Evolutionary conservation across 2,797 vertebrate genomes (phyloP).

Genomic region (Tinamus major): DNA sequence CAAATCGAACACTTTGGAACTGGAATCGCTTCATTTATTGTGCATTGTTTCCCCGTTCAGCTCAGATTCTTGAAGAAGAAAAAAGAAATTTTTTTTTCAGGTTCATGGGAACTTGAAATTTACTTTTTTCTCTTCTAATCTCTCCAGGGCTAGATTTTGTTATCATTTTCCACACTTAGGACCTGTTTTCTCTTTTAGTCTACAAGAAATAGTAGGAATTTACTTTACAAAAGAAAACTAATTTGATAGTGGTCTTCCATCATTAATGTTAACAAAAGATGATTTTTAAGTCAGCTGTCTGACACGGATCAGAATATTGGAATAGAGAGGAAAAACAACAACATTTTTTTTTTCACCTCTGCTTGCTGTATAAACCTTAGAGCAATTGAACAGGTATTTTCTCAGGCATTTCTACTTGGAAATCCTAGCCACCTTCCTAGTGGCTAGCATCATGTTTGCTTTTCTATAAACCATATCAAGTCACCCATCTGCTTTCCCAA

Average conservation of each 20-base stretch:
- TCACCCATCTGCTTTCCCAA: neutral
- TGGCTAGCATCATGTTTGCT: neutral
- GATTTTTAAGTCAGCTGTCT: neutral
- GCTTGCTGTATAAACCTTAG: neutral
- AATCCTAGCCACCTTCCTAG: neutral
- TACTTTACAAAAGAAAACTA: neutral
- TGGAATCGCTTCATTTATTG: conserved; percentile 19
- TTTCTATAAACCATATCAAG: neutral
- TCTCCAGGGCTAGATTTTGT: neutral
- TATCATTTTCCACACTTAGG: neutral
- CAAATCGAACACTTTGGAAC: conserved; percentile 18
- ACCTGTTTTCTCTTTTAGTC: neutral
- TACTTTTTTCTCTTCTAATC: neutral
- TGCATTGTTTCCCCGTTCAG: neutral
- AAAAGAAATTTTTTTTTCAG: neutral
- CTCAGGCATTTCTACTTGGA: neutral
- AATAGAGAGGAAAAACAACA: neutral
- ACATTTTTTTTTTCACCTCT: neutral
- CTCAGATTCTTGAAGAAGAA: neutral
- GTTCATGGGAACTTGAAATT: neutral
- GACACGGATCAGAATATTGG: neutral
- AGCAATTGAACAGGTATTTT: neutral
- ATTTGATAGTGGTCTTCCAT: neutral
- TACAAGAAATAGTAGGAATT: neutral
- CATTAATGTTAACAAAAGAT: neutral